A percentile compares a stretch with the other conserved stretches of the same genome.
Evolutionary conservation across 2,888 invertebrate species (phyloP).

Genomic region (Ochropacha duplaris): DNA sequence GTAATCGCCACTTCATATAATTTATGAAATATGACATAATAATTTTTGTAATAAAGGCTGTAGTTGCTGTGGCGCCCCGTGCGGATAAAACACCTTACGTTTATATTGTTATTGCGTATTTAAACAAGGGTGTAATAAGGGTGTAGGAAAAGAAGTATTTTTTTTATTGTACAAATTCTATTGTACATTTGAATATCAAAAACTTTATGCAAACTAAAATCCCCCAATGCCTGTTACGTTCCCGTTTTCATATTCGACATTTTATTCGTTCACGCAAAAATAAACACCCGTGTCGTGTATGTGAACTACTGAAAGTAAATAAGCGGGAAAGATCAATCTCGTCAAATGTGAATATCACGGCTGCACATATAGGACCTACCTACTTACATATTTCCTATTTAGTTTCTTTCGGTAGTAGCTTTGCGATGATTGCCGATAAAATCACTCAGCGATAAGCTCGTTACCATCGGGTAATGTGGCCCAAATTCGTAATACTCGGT

Average conservation of each 20-base stretch:
- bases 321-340: slow-evolving; percentile 1
- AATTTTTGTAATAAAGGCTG: slow-evolving; percentile 70
- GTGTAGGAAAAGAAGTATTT: not conserved
- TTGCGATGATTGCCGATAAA: slow-evolving; percentile 16
- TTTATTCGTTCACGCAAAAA: not conserved
- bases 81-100: slow-evolving; percentile 59
- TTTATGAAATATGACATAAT: slow-evolving; percentile 76
- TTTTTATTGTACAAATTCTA: not conserved
- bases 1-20: slow-evolving; percentile 69
- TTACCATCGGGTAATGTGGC: slow-evolving; percentile 51
- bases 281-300: not conserved
- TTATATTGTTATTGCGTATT: slow-evolving; percentile 58
- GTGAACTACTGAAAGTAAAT: not conserved
- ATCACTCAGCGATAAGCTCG: slow-evolving; percentile 37
- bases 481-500: slow-evolving; percentile 57
- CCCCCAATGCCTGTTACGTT: not conserved
- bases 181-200: not conserved
- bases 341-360: not conserved
- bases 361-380: not conserved
- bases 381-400: not conserved
- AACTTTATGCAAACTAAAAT: not conserved
- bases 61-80: slow-evolving; percentile 35
- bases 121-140: slow-evolving; percentile 19
- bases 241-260: not conserved
- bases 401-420: slow-evolving; percentile 10